Base-by-base conservation (phyloP, 2,888 invertebrate genomes). In the Cerceris rybyensis region DNA sequence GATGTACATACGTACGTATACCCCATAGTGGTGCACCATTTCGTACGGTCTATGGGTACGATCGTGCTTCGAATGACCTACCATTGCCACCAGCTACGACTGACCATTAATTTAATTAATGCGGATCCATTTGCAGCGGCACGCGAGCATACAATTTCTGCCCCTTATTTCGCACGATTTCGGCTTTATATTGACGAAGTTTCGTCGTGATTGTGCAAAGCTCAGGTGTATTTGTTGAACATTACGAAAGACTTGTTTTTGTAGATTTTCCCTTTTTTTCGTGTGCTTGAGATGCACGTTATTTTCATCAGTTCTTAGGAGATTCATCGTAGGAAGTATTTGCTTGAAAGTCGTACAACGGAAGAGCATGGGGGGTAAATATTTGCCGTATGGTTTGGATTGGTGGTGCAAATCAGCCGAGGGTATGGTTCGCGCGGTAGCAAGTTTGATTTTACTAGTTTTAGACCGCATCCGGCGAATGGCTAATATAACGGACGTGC, bases 401-500 rank as follows among this genome's bases (percentile, higher is more conserved):
- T 41, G 28, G 28, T 1, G 42, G 9, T 63, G 16, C 41, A 66
- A 74, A 70, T 70, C 60, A 66, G 49, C 46, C 43, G 17, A 6
- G 61, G 54, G 66, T 78, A 59, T 82, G 75, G 72, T 83, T 82
- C 58, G 66, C 66, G 65, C 43, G 57, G 42, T 57, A 60, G 70
- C 74, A 83, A 85, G 82, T 87, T 87, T 87, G 85, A 88, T 88
- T 88, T 88, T 81, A 83, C 79, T 80, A 86, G 85, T 87, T 86
- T 86, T 79, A 80, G 78, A 80, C 83, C 76, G 66, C 68, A 69
- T 76, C 70, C 78, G 72, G 85, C 85, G 87, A 90, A 90, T 88
- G 82, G 89, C 88, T 91, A 91, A 91, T 91, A 28, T 28, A 91
- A 89, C 88, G 87, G 83, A 91, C 91, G 91, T 91, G 91, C 87